Conservation (phyloP, 2,888 invertebrate genomes). For the Margaritifera margaritifera region DNA sequence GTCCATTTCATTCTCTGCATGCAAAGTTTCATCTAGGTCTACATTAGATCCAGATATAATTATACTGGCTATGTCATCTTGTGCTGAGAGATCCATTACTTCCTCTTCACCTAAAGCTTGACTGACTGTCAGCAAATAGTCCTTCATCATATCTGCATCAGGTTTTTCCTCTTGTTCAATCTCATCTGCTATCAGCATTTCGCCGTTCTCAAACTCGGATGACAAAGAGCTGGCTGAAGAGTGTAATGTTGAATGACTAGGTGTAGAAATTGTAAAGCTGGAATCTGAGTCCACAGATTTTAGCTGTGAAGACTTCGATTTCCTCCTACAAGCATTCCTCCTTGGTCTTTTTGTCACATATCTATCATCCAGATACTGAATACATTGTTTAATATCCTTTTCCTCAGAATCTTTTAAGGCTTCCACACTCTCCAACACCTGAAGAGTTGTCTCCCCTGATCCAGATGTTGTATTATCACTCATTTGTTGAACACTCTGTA, state of each 20-base stretch:
- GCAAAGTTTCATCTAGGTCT: slow-evolving; percentile 42
- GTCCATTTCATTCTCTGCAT: slow-evolving; percentile 33
- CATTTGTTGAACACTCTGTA: slow-evolving; percentile 48
- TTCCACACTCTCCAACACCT: slow-evolving; percentile 50
- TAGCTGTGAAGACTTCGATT: slow-evolving; percentile 29
- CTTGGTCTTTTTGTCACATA: slow-evolving; percentile 48
- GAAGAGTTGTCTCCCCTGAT: slow-evolving; percentile 40
- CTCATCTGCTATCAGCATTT: slow-evolving; percentile 29
- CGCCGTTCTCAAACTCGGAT: slow-evolving; percentile 47
- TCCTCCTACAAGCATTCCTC: slow-evolving; percentile 19
- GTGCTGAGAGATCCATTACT: slow-evolving; percentile 28
- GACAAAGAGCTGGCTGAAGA: slow-evolving; percentile 56
- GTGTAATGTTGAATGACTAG: slow-evolving; percentile 52
- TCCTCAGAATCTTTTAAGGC: slow-evolving; percentile 35
- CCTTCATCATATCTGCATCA: slow-evolving; percentile 55
- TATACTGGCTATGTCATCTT: slow-evolving; percentile 1
- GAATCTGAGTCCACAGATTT: slow-evolving; percentile 51
- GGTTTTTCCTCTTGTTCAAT: slow-evolving; percentile 50
- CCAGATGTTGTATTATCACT: slow-evolving; percentile 35
- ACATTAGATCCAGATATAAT: too few relatives aligned
- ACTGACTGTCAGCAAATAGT: slow-evolving; percentile 60
- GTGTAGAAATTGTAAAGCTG: slow-evolving; percentile 62
- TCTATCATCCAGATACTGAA: slow-evolving; percentile 52
- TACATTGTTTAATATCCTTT: slow-evolving; percentile 36
- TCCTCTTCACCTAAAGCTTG: slow-evolving; percentile 51